Percentiles rank a stretch among this genome's conserved stretches.
Evolutionary conservation across 2,888 invertebrate species (phyloP).

Genomic region (Gandaritis pyraliata): DNA sequence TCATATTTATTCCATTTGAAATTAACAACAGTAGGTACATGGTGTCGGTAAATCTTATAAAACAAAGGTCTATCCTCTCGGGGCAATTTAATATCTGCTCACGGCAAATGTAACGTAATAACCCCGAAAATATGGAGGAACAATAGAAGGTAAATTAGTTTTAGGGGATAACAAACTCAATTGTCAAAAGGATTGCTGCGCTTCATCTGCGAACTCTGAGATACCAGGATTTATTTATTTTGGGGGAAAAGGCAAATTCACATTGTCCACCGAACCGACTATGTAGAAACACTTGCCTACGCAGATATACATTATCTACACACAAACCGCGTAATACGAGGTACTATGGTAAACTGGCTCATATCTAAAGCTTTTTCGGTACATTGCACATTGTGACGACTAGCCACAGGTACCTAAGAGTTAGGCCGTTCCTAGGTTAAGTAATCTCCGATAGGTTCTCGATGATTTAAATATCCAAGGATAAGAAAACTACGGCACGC

Average conservation of each 20-base stretch:
- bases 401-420: too few relatives aligned
- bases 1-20: slow-evolving; percentile 3
- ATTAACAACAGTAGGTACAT: slow-evolving; percentile 22
- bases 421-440: too few relatives aligned
- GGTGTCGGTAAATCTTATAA: slow-evolving; percentile 61
- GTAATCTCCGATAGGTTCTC: too few relatives aligned
- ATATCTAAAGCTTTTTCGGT: too few relatives aligned
- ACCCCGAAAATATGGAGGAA: slow-evolving; percentile 76
- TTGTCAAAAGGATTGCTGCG: slow-evolving; percentile 68
- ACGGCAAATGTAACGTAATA: slow-evolving; percentile 75
- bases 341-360: too few relatives aligned
- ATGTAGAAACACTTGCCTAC: too few relatives aligned
- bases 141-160: slow-evolving; percentile 78
- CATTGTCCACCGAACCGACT: background rate
- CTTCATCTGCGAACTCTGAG: slow-evolving; percentile 48
- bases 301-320: too few relatives aligned
- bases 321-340: too few relatives aligned
- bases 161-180: slow-evolving; percentile 71
- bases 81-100: slow-evolving; percentile 77
- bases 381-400: too few relatives aligned
- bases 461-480: too few relatives aligned
- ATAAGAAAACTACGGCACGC: too few relatives aligned
- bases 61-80: slow-evolving; percentile 61
- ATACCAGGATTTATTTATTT: slow-evolving; percentile 46
- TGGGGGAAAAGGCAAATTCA: slow-evolving; percentile 14